Conservation (phyloP, 2,888 invertebrate genomes). For the Strigamia transsilvanica region DNA sequence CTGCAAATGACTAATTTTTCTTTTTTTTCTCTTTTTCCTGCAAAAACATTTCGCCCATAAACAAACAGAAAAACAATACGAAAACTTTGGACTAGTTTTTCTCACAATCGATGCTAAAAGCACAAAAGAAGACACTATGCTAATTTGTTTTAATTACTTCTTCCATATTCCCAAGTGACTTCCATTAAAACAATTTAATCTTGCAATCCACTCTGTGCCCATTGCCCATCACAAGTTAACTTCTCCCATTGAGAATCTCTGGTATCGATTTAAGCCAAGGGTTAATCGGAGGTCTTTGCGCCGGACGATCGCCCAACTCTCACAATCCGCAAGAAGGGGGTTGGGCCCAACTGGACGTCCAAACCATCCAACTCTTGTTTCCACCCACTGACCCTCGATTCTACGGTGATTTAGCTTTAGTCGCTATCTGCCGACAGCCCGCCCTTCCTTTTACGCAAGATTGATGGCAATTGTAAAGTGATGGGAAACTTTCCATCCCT, state of each 20-base stretch:
- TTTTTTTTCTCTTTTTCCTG: not conserved
- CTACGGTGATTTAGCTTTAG: slow-evolving; percentile 48
- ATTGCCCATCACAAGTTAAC: slow-evolving; percentile 22
- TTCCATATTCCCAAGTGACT: slow-evolving; percentile 24
- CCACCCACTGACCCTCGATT: slow-evolving; percentile 32
- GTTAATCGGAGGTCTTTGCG: slow-evolving; percentile 39
- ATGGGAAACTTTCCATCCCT: slow-evolving; percentile 52
- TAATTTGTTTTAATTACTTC: slow-evolving; percentile 18
- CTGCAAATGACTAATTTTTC: slow-evolving; percentile 44
- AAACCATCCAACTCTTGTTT: slow-evolving; percentile 43
- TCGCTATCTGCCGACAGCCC: slow-evolving; percentile 46
- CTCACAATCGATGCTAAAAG: slow-evolving; percentile 19
- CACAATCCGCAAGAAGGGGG: slow-evolving; percentile 28
- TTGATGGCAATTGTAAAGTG: slow-evolving; percentile 48
- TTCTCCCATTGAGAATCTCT: slow-evolving; percentile 12
- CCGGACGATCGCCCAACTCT: slow-evolving; percentile 48
- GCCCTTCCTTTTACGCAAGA: slow-evolving; percentile 40
- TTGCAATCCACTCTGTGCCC: slow-evolving; percentile 43
- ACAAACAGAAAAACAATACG: not conserved
- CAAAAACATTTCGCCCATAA: slow-evolving; percentile 4
- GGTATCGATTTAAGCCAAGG: slow-evolving; percentile 38
- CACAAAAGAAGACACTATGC: not conserved
- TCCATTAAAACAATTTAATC: slow-evolving; percentile 42
- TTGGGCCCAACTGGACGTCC: slow-evolving; percentile 26
- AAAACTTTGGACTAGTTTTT: not conserved